Conservation (phyloP, 2,888 invertebrate genomes). For the Gisinianus flammeolus region DNA sequence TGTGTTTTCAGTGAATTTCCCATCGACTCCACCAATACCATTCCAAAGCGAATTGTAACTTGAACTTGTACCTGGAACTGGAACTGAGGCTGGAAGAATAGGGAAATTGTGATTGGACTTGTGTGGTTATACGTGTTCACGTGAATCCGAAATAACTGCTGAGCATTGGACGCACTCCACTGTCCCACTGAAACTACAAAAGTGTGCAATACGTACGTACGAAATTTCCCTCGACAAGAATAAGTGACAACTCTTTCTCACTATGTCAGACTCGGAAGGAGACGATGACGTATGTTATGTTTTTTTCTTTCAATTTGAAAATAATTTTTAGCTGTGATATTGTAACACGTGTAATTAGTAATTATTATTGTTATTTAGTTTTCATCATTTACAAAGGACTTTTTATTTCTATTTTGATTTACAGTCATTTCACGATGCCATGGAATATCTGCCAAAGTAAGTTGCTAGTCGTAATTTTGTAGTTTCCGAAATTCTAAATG, state of each 20-base stretch:
- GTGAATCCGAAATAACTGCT: no score
- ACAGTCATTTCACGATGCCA: slow-evolving; percentile 58
- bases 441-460: slow-evolving; percentile 56
- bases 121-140: no score
- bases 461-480: slow-evolving; percentile 5
- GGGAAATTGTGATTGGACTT: no score
- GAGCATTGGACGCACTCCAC: no score
- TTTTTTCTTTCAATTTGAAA: neutral
- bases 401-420: slow-evolving; percentile 37
- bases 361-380: neutral
- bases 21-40: no score
- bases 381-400: neutral
- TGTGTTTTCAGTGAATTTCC: neutral
- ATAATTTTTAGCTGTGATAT: neutral
- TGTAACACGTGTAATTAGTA: neutral
- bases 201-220: no score
- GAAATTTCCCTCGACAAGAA: no score
- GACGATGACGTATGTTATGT: slow-evolving; percentile 54
- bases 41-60: no score
- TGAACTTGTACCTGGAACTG: no score
- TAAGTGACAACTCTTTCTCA: slow-evolving; percentile 4
- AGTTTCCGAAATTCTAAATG: no score
- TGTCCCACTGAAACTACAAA: no score
- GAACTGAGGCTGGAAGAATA: no score
- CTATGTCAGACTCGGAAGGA: slow-evolving; percentile 57